Evolutionary conservation across 2,797 vertebrate species (phyloP).

Genomic region (Austrolebias charrua): DNA sequence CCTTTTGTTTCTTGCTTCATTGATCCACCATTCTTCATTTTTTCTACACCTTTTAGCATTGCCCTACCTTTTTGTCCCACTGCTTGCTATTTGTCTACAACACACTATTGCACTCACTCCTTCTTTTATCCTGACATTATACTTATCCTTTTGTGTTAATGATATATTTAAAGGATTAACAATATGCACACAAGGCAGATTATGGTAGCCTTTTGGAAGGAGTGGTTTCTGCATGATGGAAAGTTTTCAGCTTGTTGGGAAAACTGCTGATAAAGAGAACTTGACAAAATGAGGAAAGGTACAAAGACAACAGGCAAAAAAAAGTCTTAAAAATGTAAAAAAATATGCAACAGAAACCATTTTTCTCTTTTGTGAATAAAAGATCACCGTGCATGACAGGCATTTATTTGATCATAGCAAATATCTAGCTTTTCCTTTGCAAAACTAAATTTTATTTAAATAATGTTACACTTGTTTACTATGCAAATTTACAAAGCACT

Average conservation of each 20-base stretch:
- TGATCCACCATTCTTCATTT: constrained; percentile 22
- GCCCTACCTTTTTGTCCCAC: not conserved
- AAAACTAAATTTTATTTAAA: not conserved
- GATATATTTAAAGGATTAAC: constrained; percentile 58
- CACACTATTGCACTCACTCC: constrained; percentile 16
- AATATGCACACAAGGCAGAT: constrained; percentile 61
- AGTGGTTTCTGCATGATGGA: constrained; percentile 54
- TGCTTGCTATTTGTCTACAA: constrained; percentile 8
- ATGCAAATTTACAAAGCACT: too few relatives aligned
- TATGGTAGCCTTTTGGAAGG: constrained; percentile 56
- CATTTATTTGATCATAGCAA: not conserved
- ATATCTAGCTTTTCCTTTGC: not conserved
- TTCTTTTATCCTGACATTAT: constrained; percentile 29
- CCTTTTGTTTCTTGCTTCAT: constrained; percentile 17
- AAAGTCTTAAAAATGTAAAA: too few relatives aligned
- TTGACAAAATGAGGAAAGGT: constrained; percentile 26
- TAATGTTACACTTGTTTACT: too few relatives aligned
- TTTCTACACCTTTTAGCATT: constrained; percentile 1
- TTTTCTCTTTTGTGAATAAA: not conserved
- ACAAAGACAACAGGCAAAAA: not conserved
- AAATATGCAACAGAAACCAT: not conserved
- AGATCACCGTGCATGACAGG: not conserved
- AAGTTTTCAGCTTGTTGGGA: constrained; percentile 53
- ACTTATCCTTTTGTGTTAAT: constrained; percentile 54
- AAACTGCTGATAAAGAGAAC: constrained; percentile 24